phyloP scores from a whole-genome alignment of 2,888 invertebrate species.

The Drosophila setosimentum region DNA sequence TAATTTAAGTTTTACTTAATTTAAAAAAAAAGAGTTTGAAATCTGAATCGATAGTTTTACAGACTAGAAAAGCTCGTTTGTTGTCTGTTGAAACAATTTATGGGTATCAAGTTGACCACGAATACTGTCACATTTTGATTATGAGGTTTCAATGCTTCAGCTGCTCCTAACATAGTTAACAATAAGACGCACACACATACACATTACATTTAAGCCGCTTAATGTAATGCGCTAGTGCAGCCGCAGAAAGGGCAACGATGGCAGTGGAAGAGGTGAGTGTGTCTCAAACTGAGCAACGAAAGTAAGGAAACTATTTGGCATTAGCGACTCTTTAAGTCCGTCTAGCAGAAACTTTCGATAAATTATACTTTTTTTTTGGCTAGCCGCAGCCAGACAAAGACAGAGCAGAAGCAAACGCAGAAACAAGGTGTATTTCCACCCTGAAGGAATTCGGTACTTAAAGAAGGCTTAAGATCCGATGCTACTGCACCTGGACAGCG shows the following conservation, averaged over 20 bases:
- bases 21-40: too few relatives aligned
- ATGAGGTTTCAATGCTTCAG: slow-evolving; percentile 23
- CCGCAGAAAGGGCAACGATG: slow-evolving; percentile 24
- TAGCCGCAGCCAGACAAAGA: slow-evolving; percentile 22
- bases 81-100: background rate
- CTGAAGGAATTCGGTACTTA: slow-evolving; percentile 10
- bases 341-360: slow-evolving; percentile 42
- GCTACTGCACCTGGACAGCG: slow-evolving; percentile 27
- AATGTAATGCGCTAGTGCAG: slow-evolving; percentile 31
- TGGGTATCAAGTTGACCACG: slow-evolving; percentile 1
- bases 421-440: background rate
- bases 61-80: background rate
- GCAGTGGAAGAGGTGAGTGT: background rate
- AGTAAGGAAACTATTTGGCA: slow-evolving; percentile 30
- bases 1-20: background rate
- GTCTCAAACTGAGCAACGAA: background rate
- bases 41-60: background rate
- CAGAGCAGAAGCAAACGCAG: background rate
- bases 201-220: slow-evolving; percentile 44
- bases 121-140: slow-evolving; percentile 24
- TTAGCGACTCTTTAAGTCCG: slow-evolving; percentile 45
- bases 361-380: slow-evolving; percentile 12
- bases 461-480: slow-evolving; percentile 26
- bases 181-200: slow-evolving; percentile 16
- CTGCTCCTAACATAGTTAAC: slow-evolving; percentile 14